phyloP scores from a whole-genome alignment of 2,888 invertebrate species.

The Drosophila fulvimacula region DNA sequence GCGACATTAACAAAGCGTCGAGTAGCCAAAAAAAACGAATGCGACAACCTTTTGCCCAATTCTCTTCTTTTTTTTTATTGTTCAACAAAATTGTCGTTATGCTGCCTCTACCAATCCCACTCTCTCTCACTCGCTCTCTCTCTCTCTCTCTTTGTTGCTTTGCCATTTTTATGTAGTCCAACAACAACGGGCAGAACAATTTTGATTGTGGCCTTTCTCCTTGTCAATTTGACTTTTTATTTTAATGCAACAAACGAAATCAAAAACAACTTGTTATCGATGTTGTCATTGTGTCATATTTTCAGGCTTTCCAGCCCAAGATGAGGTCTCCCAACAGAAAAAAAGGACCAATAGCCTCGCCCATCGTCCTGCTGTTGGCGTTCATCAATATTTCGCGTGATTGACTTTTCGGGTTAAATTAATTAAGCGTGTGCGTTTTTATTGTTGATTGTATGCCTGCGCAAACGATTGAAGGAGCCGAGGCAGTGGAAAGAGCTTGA shows the following conservation, averaged over 20 bases:
- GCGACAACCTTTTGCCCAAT: conserved; percentile 20
- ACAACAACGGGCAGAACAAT: conserved; percentile 27
- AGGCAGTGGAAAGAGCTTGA: not conserved
- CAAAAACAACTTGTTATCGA: conserved; percentile 76
- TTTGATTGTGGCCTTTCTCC: conserved; percentile 67
- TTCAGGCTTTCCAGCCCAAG: conserved; percentile 22
- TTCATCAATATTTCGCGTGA: conserved; percentile 71
- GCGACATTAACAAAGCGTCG: conserved; percentile 62
- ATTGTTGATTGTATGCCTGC: conserved; percentile 69
- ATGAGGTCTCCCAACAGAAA: conserved; percentile 11
- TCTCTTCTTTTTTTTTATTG: conserved; percentile 21
- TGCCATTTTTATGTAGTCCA: conserved; percentile 35
- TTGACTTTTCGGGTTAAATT: conserved; percentile 78
- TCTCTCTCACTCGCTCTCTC: not conserved
- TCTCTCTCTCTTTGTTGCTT: not conserved
- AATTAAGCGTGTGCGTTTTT: conserved; percentile 77
- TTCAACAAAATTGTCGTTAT: conserved; percentile 29
- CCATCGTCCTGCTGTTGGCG: conserved; percentile 41
- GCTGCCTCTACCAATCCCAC: conserved; percentile 12
- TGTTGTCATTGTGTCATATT: conserved; percentile 69
- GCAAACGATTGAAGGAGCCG: conserved; percentile 22
- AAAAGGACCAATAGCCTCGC: conserved; percentile 12
- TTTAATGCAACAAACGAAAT: conserved; percentile 67
- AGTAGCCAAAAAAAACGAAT: conserved; percentile 39
- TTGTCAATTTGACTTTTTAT: conserved; percentile 66